Conservation (phyloP, 2,113 vertebrate genomes). For the Myrmecobius fasciatus region DNA sequence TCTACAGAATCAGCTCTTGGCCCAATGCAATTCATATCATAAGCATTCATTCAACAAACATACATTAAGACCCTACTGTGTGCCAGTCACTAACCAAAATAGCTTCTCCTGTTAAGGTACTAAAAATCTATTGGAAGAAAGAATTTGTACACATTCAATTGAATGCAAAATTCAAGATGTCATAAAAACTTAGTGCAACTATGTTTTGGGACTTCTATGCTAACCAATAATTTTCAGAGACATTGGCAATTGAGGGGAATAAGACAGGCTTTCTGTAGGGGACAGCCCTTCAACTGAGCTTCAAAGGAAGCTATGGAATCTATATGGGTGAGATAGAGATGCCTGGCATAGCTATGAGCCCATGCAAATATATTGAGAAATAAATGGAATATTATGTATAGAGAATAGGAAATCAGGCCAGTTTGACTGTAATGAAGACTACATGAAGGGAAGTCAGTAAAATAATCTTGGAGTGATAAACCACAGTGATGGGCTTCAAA, state of each 20-base stretch:
- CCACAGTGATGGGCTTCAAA: background rate
- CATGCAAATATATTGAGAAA: background rate
- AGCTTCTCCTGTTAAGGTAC: background rate
- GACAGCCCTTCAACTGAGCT: background rate
- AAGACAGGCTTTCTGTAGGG: background rate
- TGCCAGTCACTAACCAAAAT: background rate
- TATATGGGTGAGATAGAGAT: background rate
- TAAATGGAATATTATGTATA: background rate
- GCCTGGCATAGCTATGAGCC: background rate
- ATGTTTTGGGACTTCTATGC: background rate
- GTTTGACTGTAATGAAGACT: background rate
- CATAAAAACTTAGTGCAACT: background rate
- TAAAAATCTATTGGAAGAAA: background rate
- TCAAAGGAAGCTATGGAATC: background rate
- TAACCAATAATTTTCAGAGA: background rate
- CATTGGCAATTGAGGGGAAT: background rate
- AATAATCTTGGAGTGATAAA: background rate
- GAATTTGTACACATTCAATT: background rate
- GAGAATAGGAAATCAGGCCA: background rate
- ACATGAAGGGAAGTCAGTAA: background rate
- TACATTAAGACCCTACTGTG: background rate
- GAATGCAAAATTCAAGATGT: background rate
- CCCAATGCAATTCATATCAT: background rate
- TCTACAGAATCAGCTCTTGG: constrained; percentile 17
- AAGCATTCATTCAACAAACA: background rate